phyloP scores from a whole-genome alignment of 1,140 invertebrate genomes.

The Apocrypta bakeri region DNA sequence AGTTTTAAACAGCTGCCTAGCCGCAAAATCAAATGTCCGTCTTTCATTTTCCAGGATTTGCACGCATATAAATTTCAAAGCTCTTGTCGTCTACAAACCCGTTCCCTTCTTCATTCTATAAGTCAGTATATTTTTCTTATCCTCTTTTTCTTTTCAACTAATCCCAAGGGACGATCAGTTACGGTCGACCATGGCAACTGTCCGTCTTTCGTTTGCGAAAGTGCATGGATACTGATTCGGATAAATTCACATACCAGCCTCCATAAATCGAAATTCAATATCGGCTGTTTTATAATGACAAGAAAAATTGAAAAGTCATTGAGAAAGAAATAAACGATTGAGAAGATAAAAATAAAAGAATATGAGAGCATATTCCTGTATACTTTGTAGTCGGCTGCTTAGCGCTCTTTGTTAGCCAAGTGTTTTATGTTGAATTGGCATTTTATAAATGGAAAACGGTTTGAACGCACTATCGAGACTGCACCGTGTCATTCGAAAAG shows the following conservation, averaged over 20 bases:
- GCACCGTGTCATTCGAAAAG: no score
- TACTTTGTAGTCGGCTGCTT: no score
- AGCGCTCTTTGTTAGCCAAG: no score
- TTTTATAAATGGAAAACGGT: no score
- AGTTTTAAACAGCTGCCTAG: neutral
- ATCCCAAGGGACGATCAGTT: slow-evolving; percentile 62
- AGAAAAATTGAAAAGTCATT: slow-evolving; percentile 23
- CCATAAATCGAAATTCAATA: slow-evolving; percentile 63
- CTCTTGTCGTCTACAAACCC: neutral
- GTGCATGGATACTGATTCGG: slow-evolving; percentile 58
- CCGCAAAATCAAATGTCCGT: no score
- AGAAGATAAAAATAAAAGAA: neutral
- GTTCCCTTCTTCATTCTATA: slow-evolving; percentile 9
- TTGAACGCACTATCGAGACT: no score
- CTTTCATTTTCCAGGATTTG: neutral
- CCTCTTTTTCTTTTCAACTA: slow-evolving; percentile 41
- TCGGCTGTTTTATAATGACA: slow-evolving; percentile 25
- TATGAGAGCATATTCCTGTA: no score
- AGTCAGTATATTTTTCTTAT: slow-evolving; percentile 24
- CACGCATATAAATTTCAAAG: slow-evolving; percentile 6
- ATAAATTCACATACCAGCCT: slow-evolving; percentile 54
- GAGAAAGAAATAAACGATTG: neutral
- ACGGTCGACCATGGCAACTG: slow-evolving; percentile 60
- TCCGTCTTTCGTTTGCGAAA: slow-evolving; percentile 59
- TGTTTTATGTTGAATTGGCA: no score